These are phyloP conservation scores for Vespertilio murinus DNA, from an alignment of 2,797 vertebrate species.

Conservation along the genomic window DNA sequence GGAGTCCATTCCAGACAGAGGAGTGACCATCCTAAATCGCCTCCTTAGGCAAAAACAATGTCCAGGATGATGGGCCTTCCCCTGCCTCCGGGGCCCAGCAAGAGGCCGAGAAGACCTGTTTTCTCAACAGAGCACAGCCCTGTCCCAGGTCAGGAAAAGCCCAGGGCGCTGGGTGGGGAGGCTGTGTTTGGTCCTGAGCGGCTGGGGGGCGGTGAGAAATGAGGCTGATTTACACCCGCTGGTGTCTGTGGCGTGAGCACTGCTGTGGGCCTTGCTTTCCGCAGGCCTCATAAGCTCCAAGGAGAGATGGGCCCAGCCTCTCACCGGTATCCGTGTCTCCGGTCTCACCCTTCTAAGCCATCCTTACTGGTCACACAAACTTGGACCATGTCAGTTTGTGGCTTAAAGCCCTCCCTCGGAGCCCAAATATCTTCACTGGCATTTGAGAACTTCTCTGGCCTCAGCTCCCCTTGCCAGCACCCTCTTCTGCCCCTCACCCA, in stretches of 20 bases:
- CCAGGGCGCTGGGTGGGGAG: neutral
- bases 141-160: slow-evolving; percentile 55
- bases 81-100: neutral
- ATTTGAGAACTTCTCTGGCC: neutral
- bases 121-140: neutral
- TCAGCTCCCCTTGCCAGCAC: neutral
- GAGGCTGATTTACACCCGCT: fast-evolving
- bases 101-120: neutral
- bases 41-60: neutral
- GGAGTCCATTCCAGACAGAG: neutral
- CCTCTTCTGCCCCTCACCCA: neutral
- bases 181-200: neutral
- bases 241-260: too few species aligned
- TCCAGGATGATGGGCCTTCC: neutral
- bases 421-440: neutral
- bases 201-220: neutral
- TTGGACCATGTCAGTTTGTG: neutral
- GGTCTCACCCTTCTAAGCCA: neutral
- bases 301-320: neutral
- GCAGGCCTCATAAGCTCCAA: fast-evolving
- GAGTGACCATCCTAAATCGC: neutral
- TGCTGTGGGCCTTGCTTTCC: neutral
- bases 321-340: neutral
- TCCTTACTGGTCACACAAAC: neutral
- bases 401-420: neutral